These are phyloP conservation scores for Neuroterus valhalla DNA, from an alignment of 1,140 invertebrate species.

Conservation along the genomic window DNA sequence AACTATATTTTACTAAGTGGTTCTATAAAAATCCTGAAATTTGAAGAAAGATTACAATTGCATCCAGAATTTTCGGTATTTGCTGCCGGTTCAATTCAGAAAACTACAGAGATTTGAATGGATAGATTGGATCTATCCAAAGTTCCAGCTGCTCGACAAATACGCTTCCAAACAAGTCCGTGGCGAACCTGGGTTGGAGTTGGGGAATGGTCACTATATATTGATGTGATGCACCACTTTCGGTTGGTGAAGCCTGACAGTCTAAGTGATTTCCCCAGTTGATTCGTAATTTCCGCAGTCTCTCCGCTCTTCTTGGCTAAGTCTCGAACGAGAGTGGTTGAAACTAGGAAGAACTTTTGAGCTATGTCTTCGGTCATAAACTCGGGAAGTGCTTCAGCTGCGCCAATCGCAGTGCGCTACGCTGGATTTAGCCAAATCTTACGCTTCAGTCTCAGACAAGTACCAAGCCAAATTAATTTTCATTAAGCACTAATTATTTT, in stretches of 20 bases:
- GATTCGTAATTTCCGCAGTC: conserved; percentile 23
- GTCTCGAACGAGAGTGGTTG: conserved; percentile 26
- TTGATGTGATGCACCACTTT: conserved; percentile 28
- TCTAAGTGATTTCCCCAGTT: conserved; percentile 28
- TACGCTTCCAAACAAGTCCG: conserved; percentile 6
- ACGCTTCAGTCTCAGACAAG: background rate
- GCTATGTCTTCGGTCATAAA: conserved; percentile 25
- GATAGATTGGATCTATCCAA: background rate
- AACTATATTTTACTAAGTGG: too few species aligned
- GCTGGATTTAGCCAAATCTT: conserved; percentile 1
- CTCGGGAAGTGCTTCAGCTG: conserved; percentile 22
- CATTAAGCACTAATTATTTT: background rate
- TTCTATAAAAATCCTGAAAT: too few species aligned
- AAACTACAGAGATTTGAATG: background rate
- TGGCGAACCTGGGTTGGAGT: background rate
- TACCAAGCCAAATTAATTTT: background rate
- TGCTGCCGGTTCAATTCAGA: too few species aligned
- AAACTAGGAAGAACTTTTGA: conserved; percentile 31
- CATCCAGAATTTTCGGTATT: too few species aligned
- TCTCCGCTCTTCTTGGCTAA: conserved; percentile 16
- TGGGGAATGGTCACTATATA: conserved; percentile 25
- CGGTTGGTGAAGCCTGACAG: conserved; percentile 29
- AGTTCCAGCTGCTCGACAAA: background rate
- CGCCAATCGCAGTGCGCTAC: conserved; percentile 4
- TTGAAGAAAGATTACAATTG: too few species aligned